phyloP scores from a whole-genome alignment of 2,888 invertebrate species.

The Drosophila demipolita region DNA sequence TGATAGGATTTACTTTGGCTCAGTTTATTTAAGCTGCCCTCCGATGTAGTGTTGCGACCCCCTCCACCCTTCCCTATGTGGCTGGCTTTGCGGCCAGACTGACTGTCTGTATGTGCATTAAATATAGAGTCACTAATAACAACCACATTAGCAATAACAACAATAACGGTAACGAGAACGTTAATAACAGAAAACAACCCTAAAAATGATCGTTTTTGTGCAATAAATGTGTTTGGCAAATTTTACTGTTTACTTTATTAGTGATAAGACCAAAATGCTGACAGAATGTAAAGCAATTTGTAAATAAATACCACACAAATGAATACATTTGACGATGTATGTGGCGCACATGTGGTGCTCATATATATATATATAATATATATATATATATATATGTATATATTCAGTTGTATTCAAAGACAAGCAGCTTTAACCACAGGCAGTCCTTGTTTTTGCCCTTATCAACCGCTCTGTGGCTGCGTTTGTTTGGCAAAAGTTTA shows the following conservation, averaged over 20 bases:
- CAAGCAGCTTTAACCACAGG: slow-evolving; percentile 60
- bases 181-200: slow-evolving; percentile 9
- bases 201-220: slow-evolving; percentile 61
- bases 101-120: slow-evolving; percentile 19
- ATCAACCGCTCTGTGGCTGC: slow-evolving; percentile 54
- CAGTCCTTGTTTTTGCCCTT: slow-evolving; percentile 15
- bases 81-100: slow-evolving; percentile 34
- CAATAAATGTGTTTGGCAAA: slow-evolving; percentile 73
- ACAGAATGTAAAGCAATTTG: slow-evolving; percentile 70
- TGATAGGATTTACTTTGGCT: slow-evolving; percentile 75
- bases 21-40: slow-evolving; percentile 65
- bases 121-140: slow-evolving; percentile 18
- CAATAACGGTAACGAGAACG: slow-evolving; percentile 9
- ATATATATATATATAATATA: too few relatives aligned
- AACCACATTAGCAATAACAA: slow-evolving; percentile 20
- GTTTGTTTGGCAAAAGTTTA: slow-evolving; percentile 78
- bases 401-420: slow-evolving; percentile 41
- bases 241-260: slow-evolving; percentile 69
- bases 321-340: slow-evolving; percentile 5
- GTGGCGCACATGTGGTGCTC: neutral
- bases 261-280: slow-evolving; percentile 68
- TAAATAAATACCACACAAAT: slow-evolving; percentile 49
- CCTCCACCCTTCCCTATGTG: neutral
- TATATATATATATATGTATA: too few relatives aligned
- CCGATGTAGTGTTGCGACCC: slow-evolving; percentile 3